A percentile compares a stretch with the other conserved stretches of the same genome.
phyloP scores from a whole-genome alignment of 2,888 invertebrate genomes.

The Cheilosia grossa region DNA sequence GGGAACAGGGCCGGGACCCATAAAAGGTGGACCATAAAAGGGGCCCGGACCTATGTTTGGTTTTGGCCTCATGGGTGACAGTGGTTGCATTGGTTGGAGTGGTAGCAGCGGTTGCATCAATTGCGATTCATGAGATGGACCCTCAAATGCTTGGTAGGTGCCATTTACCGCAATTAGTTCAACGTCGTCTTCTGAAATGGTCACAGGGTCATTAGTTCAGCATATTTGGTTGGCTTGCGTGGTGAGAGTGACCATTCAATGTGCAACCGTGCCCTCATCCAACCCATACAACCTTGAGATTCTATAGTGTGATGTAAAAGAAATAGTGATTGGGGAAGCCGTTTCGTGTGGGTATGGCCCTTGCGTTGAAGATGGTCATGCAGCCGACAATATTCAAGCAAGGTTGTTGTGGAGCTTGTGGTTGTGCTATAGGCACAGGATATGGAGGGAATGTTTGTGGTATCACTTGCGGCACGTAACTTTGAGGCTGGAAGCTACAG shows the following conservation, averaged over 20 bases:
- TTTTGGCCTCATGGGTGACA: constrained; percentile 21
- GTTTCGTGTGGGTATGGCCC: constrained; percentile 14
- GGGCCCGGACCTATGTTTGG: constrained; percentile 21
- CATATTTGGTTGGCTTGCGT: constrained; percentile 4
- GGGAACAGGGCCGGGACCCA: background rate
- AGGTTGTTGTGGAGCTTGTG: constrained; percentile 34
- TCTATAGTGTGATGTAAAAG: constrained; percentile 59
- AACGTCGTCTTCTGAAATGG: constrained; percentile 50
- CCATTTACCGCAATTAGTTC: constrained; percentile 48
- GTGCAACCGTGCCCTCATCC: constrained; percentile 54
- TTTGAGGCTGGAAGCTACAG: constrained; percentile 3
- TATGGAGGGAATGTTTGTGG: background rate
- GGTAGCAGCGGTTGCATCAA: constrained; percentile 41
- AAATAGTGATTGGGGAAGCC: constrained; percentile 57
- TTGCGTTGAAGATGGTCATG: constrained; percentile 24
- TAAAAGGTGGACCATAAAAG: constrained; percentile 2
- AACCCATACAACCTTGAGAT: constrained; percentile 31
- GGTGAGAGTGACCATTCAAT: constrained; percentile 14
- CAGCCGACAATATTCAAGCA: constrained; percentile 42
- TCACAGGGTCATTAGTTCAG: constrained; percentile 40
- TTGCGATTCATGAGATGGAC: constrained; percentile 53
- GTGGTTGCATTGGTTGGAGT: constrained; percentile 44
- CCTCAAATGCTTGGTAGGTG: constrained; percentile 29
- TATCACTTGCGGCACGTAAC: constrained; percentile 6
- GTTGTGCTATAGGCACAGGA: constrained; percentile 11